These are phyloP conservation scores for Polylopha cassiicola DNA, from an alignment of 2,888 invertebrate species.

Conservation along the genomic window DNA sequence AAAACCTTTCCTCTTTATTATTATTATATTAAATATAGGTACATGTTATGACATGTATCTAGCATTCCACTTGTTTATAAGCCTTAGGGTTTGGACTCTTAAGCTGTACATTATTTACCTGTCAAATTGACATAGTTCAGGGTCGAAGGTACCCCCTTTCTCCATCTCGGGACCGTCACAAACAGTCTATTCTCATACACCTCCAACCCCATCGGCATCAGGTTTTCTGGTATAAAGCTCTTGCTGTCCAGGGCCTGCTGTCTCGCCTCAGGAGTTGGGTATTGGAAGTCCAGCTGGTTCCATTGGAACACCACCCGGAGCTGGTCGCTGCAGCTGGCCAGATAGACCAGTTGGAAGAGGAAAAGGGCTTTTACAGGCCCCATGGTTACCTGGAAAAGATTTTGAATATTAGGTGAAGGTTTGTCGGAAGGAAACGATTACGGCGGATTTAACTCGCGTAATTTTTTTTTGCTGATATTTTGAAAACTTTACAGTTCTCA, in stretches of 20 bases:
- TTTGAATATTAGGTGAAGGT: slow-evolving; percentile 3
- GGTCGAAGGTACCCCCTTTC: slow-evolving; percentile 83
- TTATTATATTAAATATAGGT: too few species aligned
- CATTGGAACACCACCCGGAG: slow-evolving; percentile 83
- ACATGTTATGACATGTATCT: too few species aligned
- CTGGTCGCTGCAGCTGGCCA: slow-evolving; percentile 78
- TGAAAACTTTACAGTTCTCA: too few species aligned
- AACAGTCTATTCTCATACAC: slow-evolving; percentile 82
- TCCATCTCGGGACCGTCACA: slow-evolving; percentile 86
- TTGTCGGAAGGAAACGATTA: too few species aligned
- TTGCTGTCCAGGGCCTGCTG: slow-evolving; percentile 77
- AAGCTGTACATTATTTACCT: too few species aligned
- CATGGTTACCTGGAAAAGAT: slow-evolving; percentile 50
- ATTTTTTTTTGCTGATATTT: too few species aligned
- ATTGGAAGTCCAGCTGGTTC: slow-evolving; percentile 84
- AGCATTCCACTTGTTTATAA: too few species aligned
- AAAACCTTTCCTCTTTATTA: too few species aligned
- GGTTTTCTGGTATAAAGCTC: slow-evolving; percentile 82
- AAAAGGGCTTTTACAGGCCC: slow-evolving; percentile 49
- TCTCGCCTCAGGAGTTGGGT: slow-evolving; percentile 73
- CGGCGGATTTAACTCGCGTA: too few species aligned
- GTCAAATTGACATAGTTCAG: slow-evolving; percentile 84
- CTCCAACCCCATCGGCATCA: slow-evolving; percentile 85
- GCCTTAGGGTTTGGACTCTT: too few species aligned
- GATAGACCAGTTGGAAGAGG: slow-evolving; percentile 55